Conservation (phyloP, 2,797 vertebrate species). For the Nannoperca obscura region DNA sequence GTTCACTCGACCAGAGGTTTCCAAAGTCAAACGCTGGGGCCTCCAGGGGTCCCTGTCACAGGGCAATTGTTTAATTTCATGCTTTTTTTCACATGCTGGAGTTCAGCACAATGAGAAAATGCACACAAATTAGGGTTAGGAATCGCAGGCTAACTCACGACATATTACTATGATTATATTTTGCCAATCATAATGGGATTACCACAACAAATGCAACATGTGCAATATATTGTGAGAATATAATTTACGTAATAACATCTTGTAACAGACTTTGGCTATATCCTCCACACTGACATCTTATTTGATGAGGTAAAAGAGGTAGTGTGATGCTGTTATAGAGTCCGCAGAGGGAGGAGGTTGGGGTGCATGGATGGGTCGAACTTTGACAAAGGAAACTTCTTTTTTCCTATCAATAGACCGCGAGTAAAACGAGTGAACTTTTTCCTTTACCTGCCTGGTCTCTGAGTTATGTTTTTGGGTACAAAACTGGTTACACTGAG, state of each 20-base stretch:
- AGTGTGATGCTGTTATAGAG: background rate
- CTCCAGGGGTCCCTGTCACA: conserved; percentile 50
- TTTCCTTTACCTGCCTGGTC: background rate
- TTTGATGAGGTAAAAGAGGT: background rate
- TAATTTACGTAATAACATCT: background rate
- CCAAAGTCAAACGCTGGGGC: conserved; percentile 55
- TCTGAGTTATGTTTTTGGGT: background rate
- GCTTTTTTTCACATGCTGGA: conserved; percentile 67
- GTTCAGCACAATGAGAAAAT: conserved; percentile 63
- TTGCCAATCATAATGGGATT: conserved; percentile 1
- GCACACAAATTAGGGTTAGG: conserved; percentile 23
- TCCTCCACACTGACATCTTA: background rate
- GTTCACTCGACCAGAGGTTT: conserved; percentile 56
- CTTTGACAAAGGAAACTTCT: background rate
- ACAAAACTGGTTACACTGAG: background rate
- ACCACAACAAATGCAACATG: conserved; percentile 9
- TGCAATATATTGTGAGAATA: background rate
- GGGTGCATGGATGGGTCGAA: background rate
- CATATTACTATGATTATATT: background rate
- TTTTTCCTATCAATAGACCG: background rate
- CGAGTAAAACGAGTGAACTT: background rate
- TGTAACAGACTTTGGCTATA: background rate
- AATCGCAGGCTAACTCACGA: conserved; percentile 15
- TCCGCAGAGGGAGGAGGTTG: background rate
- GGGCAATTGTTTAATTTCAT: conserved; percentile 72